Conservation (phyloP, 2,797 vertebrate species). For the Macropus fuliginosus region DNA sequence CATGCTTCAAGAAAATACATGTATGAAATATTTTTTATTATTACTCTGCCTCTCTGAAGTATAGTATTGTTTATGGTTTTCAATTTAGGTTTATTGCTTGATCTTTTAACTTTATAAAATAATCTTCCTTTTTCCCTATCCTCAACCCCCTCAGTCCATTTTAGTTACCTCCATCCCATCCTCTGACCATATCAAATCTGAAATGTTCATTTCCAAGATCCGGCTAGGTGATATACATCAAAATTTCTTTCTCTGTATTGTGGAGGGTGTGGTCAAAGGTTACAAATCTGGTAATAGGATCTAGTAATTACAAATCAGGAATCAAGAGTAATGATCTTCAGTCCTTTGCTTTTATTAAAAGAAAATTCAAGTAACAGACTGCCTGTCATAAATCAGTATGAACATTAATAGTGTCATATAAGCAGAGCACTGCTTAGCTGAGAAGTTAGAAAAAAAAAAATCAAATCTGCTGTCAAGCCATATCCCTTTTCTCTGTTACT, state of each 20-base stretch:
- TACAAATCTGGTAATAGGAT: conserved; percentile 15
- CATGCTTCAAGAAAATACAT: not conserved
- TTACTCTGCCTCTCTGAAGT: conserved; percentile 42
- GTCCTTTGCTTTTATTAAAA: conserved; percentile 23
- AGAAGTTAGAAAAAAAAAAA: conserved; percentile 16
- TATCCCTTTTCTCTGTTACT: not conserved
- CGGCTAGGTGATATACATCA: not conserved
- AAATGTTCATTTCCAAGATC: not conserved
- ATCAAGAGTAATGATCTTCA: conserved; percentile 14
- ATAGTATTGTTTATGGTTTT: conserved; percentile 28
- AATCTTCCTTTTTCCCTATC: conserved; percentile 5
- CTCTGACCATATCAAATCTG: not conserved
- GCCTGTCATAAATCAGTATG: conserved; percentile 30
- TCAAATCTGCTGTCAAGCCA: not conserved
- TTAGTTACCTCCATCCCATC: not conserved
- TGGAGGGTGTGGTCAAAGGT: conserved; percentile 47
- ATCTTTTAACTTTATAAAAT: conserved; percentile 27
- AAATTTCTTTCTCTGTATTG: conserved; percentile 21
- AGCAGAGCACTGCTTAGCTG: not conserved
- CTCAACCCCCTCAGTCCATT: not conserved
- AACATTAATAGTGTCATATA: not conserved
- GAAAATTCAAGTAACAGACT: conserved; percentile 25
- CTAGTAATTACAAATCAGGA: conserved; percentile 42
- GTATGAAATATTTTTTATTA: conserved; percentile 19
- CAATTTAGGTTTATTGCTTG: conserved; percentile 47